Base-by-base conservation (phyloP, 2,888 invertebrate species). In the Maniola hyperantus region DNA sequence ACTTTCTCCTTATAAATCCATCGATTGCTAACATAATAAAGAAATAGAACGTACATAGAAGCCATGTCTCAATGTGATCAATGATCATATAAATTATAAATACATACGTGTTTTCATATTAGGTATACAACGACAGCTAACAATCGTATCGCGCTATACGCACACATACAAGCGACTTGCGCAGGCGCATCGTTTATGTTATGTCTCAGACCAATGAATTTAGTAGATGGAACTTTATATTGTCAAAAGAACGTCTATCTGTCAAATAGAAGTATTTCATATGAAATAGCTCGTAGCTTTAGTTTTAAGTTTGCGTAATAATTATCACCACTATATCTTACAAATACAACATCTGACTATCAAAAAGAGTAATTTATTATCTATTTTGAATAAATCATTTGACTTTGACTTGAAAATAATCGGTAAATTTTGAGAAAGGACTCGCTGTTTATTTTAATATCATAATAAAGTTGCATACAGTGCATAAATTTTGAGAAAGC, bases 1-100 rank as follows among this genome's bases (percentile, higher is more conserved):
- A 88, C 87, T 90, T 80, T 91, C 87, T 90, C 85, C 90, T 89
- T 90, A 91, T 86, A 91, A 91, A 91, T 91, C 89, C 91, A 90
- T 90, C 87, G 91, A 89, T 87, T 82, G 89, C 89, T 90, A 91
- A 91, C 88, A 85, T 88, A 89, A 86, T 88, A 57, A 82, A 83
- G 82, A 79, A 81, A 78, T 80, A 90, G 88, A 89, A 89, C 87
- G 83, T 87, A 90, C 83, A 87, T 85, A 88, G 84, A 89, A 91
- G 90, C 90, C 83, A 87, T 84, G 87, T 89, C 82, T 83, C 78
- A 81, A 82, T 82, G 83, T 83, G 83, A 74, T 26, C 26, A 26
- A 26, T 26, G 26, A 26, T 66, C 83, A 83, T 80, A 83, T 85
- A 87, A 83, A 83, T 81, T 80, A 83, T 85, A 87, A 83, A 83